Conservation (phyloP, 2,888 invertebrate species). For the Patella caerulea region DNA sequence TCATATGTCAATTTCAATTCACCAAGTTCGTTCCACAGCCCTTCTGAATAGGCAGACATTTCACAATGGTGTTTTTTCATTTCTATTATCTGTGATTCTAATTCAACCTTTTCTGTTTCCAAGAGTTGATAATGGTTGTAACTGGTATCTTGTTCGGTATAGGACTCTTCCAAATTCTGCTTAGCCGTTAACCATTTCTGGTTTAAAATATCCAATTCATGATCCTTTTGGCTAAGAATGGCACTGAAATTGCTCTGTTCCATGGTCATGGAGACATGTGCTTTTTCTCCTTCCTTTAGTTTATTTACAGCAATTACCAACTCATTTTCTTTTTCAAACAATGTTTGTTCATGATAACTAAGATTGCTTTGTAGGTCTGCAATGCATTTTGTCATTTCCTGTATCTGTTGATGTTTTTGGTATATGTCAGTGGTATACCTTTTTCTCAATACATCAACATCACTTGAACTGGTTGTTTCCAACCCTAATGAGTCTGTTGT, state of each 20-base stretch:
- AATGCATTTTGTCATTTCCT: not conserved
- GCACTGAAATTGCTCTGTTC: not conserved
- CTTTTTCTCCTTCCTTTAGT: not conserved
- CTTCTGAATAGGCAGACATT: not conserved
- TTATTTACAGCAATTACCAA: not conserved
- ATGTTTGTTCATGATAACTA: constrained; percentile 2
- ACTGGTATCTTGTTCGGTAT: not conserved
- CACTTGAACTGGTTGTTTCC: not conserved
- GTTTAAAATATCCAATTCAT: not conserved
- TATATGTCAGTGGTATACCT: not conserved
- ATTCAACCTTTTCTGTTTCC: not conserved
- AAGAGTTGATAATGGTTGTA: not conserved
- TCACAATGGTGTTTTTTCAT: constrained; percentile 4
- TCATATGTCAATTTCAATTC: not conserved
- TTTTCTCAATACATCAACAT: not conserved
- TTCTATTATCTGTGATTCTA: constrained; percentile 2
- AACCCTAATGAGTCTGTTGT: not conserved
- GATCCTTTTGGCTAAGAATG: not conserved
- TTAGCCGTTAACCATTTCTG: not conserved
- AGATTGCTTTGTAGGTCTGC: not conserved
- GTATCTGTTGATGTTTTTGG: not conserved
- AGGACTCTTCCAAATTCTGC: constrained; percentile 2
- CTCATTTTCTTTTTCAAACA: constrained; percentile 11
- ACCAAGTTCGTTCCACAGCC: not conserved
- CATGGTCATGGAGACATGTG: not conserved